A percentile compares a stretch with the other conserved stretches of the same genome.
These are phyloP conservation scores for Ichneumon xanthorius DNA, from an alignment of 2,888 invertebrate species.

Conservation along the genomic window DNA sequence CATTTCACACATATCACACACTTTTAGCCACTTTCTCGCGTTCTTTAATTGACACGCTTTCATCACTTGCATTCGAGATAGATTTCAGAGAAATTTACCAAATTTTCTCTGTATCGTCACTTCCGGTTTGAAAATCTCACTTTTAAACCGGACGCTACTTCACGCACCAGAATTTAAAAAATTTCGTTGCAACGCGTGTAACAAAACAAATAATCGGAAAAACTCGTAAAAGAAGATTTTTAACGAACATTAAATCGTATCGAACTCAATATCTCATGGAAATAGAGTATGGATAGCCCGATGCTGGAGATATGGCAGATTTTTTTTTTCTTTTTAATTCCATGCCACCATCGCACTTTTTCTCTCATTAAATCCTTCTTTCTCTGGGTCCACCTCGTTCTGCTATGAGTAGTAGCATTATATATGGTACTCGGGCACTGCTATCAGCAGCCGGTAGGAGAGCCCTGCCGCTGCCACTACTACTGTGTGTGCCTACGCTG, in stretches of 20 bases:
- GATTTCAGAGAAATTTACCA: too few species aligned
- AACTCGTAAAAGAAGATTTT: neutral
- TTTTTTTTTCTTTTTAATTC: constrained; percentile 21
- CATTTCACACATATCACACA: too few species aligned
- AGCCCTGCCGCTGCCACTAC: constrained; percentile 27
- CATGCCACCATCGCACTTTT: constrained; percentile 31
- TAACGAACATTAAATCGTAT: constrained; percentile 6
- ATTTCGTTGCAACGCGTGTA: too few species aligned
- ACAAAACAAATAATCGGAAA: neutral
- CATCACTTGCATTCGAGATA: too few species aligned
- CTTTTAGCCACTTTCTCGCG: too few species aligned
- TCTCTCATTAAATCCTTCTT: constrained; percentile 59
- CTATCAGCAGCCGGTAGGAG: constrained; percentile 57
- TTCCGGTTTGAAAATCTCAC: too few species aligned
- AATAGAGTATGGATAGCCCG: constrained; percentile 37
- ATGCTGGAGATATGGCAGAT: constrained; percentile 37
- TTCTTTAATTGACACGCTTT: too few species aligned
- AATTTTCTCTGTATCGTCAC: too few species aligned
- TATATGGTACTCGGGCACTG: constrained; percentile 57
- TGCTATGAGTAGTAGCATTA: constrained; percentile 41
- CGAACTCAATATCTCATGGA: constrained; percentile 8
- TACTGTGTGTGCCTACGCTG: constrained; percentile 60
- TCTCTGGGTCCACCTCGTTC: constrained; percentile 45
- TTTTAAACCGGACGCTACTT: too few species aligned
- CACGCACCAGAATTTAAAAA: too few species aligned